phyloP scores from a whole-genome alignment of 2,888 invertebrate genomes.

The Neoaliturus tenellus region DNA sequence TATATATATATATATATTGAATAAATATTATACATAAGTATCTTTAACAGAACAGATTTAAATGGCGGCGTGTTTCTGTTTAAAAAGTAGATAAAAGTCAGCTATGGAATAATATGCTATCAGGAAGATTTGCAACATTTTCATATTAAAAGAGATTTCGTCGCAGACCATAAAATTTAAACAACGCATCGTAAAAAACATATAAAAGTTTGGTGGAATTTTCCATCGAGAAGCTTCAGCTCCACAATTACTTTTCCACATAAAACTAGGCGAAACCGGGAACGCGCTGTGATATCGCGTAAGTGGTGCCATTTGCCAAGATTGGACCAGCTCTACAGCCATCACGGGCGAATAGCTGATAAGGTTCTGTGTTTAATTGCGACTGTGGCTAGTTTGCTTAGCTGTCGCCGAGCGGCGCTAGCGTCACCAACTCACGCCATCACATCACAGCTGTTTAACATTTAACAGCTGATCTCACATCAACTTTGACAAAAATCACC shows the following conservation, averaged over 20 bases:
- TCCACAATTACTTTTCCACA: background rate
- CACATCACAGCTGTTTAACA: no score
- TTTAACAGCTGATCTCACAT: background rate
- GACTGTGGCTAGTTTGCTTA: background rate
- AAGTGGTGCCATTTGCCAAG: background rate
- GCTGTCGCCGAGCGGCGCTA: background rate
- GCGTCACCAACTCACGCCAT: background rate
- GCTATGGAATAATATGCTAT: no score
- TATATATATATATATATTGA: no score
- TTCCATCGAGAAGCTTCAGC: background rate
- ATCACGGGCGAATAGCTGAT: constrained; percentile 3
- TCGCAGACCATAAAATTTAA: background rate
- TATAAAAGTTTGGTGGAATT: background rate
- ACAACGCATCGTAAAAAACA: background rate
- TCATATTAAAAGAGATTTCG: background rate
- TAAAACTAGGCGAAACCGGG: constrained; percentile 5
- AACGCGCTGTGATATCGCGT: background rate
- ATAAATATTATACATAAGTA: no score
- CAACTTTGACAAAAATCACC: no score
- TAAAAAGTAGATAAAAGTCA: no score
- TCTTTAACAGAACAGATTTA: no score
- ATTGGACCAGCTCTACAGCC: background rate
- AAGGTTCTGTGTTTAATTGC: constrained; percentile 13
- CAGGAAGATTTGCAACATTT: no score
- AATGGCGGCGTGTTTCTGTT: no score